Percentiles rank a stretch among this genome's conserved stretches.
Conservation (phyloP, 2,113 vertebrate genomes). For the Columba janthina region DNA sequence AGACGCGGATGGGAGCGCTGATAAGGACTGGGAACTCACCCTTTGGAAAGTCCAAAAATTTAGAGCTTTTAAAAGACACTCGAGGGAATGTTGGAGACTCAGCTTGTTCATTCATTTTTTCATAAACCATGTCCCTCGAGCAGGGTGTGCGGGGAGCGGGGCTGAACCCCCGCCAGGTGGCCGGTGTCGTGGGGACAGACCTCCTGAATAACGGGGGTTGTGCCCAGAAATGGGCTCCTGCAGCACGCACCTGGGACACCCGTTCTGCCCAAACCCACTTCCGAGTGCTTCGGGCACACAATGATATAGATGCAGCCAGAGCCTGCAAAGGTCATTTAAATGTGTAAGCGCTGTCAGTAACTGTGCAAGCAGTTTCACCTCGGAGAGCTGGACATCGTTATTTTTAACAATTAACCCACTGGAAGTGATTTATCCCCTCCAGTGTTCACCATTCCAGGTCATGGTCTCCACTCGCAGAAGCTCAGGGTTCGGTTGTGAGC, state of each 20-base stretch:
- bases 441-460: fast-evolving
- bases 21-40: background rate
- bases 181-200: background rate
- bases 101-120: fast-evolving
- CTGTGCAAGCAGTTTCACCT: fast-evolving
- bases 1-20: fast-evolving
- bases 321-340: fast-evolving
- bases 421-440: background rate
- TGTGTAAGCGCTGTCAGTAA: fast-evolving
- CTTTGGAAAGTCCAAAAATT: fast-evolving
- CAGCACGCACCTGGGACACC: fast-evolving
- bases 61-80: no score
- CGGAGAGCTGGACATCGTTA: fast-evolving
- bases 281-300: fast-evolving
- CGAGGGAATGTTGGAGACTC: fast-evolving
- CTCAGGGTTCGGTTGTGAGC: fast-evolving
- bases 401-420: no score
- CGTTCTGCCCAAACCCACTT: fast-evolving
- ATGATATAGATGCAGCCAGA: background rate
- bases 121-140: fast-evolving
- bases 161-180: background rate
- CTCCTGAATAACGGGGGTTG: fast-evolving
- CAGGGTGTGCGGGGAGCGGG: background rate
- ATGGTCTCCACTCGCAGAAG: background rate
- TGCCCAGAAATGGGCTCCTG: background rate